Evolutionary conservation across 2,888 invertebrate species (phyloP).

Genomic region (Yponomeuta malinellus): DNA sequence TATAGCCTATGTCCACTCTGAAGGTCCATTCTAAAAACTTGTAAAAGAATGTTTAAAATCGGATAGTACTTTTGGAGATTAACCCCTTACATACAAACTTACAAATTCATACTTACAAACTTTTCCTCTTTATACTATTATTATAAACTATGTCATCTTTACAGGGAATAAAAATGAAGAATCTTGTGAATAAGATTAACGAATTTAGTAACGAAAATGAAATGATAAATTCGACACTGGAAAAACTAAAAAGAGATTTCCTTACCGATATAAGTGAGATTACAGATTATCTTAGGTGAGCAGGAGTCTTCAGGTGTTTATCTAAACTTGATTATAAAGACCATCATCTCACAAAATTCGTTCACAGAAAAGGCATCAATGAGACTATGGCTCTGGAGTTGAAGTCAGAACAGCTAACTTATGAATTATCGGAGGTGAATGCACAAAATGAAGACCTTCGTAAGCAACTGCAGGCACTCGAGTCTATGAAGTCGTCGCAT

Average conservation of each 20-base stretch:
- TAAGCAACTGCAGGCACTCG: conserved; percentile 44
- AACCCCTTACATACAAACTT: too few relatives aligned
- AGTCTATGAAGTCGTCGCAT: conserved; percentile 36
- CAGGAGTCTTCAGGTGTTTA: background rate
- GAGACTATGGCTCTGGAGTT: conserved; percentile 46
- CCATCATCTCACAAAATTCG: conserved; percentile 10
- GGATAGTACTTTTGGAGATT: too few relatives aligned
- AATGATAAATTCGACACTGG: conserved; percentile 42
- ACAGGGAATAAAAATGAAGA: conserved; percentile 9
- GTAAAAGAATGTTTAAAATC: too few relatives aligned
- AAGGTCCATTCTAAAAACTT: too few relatives aligned
- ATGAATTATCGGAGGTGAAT: conserved; percentile 44
- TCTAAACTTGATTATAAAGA: too few relatives aligned
- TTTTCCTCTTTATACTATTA: too few relatives aligned
- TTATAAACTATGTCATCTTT: conserved; percentile 25
- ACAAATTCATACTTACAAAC: too few relatives aligned
- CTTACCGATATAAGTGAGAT: conserved; percentile 42
- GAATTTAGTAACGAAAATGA: conserved; percentile 58
- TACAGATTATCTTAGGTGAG: conserved; percentile 45
- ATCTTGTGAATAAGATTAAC: conserved; percentile 8
- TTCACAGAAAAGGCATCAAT: conserved; percentile 45
- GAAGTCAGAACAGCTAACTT: conserved; percentile 44
- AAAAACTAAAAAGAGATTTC: conserved; percentile 46
- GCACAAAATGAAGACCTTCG: conserved; percentile 48
- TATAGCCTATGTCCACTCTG: too few relatives aligned